Evolutionary conservation across 1,140 invertebrate genomes (phyloP), one percentile per base, ranked within the genome.

Genomic region (Euglossa dilemma): DNA sequence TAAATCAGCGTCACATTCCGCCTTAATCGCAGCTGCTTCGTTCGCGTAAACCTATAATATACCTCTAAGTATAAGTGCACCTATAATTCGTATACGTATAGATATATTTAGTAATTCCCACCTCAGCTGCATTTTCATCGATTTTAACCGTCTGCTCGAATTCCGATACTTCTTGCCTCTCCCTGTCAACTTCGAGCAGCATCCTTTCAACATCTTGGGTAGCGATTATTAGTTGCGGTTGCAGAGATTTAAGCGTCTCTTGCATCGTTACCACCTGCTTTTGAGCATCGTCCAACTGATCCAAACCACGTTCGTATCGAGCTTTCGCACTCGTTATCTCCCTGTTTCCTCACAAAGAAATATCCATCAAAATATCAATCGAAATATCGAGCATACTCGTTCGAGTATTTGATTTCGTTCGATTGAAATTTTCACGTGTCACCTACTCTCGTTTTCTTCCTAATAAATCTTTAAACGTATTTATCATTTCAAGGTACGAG

Each of bases 1-100:
- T 85, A 99, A 95, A 92, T 99, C 97, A 67, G 97, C 97, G 93
- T 99, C 98, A 92, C 99, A 99, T 91, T 99, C 99, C 80, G 98
- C 96, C 95, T 99, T 99, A 75, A 99, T 99, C 54, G 95, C 95
- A 86, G 97, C 96, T 14, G 96, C 98, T 93, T 97, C 96, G 0
- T 97, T 97, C 93, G 92, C 94, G 2, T 91, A 92, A 87, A 85
- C 47, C 93, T 93, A 59, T 0, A 77, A 56, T 12, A 12, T 50
- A 14, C 1, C 11, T 50, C 14, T 50, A 50, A 50, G 11, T n/a
- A n/a, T n/a, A n/a, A n/a, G n/a, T n/a, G n/a, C n/a, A n/a, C n/a
- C n/a, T n/a, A n/a, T n/a, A n/a, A n/a, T n/a, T n/a, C n/a, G n/a
- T n/a, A n/a, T n/a, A n/a, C 4, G 36, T 36, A 36, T 36, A 36